Evolutionary conservation across 1,140 invertebrate genomes (phyloP).

Genomic region (Heterodera carotae): DNA sequence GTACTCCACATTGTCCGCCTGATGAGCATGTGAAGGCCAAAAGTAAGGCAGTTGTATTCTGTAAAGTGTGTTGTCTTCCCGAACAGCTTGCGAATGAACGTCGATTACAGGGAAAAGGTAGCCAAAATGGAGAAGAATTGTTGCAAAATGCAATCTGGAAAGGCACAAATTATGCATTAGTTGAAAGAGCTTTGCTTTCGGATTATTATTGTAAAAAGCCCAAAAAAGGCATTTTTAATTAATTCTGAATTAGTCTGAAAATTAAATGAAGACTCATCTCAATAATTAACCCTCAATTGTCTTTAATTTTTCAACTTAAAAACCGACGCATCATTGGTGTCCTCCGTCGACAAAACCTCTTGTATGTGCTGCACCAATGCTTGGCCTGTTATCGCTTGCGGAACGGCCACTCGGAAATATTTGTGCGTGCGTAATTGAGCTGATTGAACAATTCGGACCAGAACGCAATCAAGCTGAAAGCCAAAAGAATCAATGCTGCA

Average conservation of each 20-base stretch:
- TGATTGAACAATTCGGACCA: slow-evolving; percentile 46
- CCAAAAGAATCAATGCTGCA: slow-evolving; percentile 10
- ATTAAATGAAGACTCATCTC: too few species aligned
- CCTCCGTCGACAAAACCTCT: slow-evolving; percentile 55
- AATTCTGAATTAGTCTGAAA: too few species aligned
- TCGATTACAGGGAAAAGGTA: slow-evolving; percentile 61
- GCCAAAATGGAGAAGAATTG: slow-evolving; percentile 61
- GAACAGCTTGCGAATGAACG: slow-evolving; percentile 44
- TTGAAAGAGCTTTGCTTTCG: too few species aligned
- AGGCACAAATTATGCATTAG: too few species aligned
- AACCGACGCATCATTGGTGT: slow-evolving; percentile 52
- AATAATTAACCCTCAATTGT: too few species aligned
- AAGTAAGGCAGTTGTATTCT: slow-evolving; percentile 64
- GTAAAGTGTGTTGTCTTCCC: slow-evolving; percentile 64
- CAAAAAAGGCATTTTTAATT: too few species aligned
- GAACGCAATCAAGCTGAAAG: slow-evolving; percentile 57
- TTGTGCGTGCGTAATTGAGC: slow-evolving; percentile 61
- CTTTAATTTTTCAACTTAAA: background rate
- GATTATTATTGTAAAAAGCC: too few species aligned
- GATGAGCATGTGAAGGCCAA: slow-evolving; percentile 63
- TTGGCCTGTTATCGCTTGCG: slow-evolving; percentile 63
- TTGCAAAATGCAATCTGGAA: slow-evolving; percentile 55
- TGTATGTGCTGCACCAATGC: slow-evolving; percentile 56
- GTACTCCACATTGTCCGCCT: slow-evolving; percentile 65
- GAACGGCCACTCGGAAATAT: slow-evolving; percentile 64